Evolutionary conservation across 2,797 vertebrate species (phyloP).

Genomic region (Anas bahamensis): DNA sequence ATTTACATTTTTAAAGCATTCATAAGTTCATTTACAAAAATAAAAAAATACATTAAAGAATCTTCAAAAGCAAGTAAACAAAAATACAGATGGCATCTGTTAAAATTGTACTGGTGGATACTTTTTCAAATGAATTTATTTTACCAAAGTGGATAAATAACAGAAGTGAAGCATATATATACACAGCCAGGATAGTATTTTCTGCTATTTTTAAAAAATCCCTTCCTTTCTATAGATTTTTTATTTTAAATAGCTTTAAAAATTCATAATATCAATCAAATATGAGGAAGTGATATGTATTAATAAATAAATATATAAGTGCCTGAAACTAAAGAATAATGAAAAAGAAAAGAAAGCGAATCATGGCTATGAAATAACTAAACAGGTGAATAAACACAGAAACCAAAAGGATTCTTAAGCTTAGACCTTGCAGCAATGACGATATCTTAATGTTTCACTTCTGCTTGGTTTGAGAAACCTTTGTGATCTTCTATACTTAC

Average conservation of each 20-base stretch:
- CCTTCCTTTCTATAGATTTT: not conserved
- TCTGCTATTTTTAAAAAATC: not conserved
- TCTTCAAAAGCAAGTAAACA: not conserved
- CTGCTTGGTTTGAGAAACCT: not conserved
- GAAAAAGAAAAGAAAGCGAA: not conserved
- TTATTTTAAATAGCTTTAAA: not conserved
- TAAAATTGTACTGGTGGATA: not conserved
- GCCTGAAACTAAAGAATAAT: not conserved
- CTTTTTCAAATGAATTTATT: not conserved
- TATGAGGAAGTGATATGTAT: not conserved
- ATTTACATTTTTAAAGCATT: not conserved
- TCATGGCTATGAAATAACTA: fast-evolving
- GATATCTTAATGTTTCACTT: no score
- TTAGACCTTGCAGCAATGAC: not conserved
- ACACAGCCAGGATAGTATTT: not conserved
- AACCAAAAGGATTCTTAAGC: not conserved
- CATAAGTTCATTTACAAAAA: fast-evolving
- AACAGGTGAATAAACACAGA: not conserved
- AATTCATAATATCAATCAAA: not conserved
- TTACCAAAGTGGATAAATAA: not conserved
- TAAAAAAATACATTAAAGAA: not conserved
- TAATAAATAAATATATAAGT: not conserved
- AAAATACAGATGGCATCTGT: not conserved
- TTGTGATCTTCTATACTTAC: not conserved
- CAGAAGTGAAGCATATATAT: not conserved